Base-by-base conservation (phyloP, 2,888 invertebrate genomes). In the Eilema depressum region DNA sequence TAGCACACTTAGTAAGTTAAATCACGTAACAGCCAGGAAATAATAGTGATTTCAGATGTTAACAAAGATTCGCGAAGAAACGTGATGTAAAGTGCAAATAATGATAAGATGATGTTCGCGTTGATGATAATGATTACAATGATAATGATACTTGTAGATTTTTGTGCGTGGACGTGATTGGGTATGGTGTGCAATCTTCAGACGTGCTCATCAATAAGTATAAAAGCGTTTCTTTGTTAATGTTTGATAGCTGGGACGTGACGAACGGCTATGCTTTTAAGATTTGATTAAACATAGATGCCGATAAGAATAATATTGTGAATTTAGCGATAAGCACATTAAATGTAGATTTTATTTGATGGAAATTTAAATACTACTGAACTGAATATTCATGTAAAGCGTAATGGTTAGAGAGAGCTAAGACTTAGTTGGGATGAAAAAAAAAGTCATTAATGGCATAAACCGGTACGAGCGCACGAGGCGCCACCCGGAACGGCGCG, bases 401-500 rank as follows among this genome's bases (percentile, higher is more conserved):
- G 68, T 77, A 78, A 83, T 84, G 79, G 80, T 83, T 74, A 83
- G 87, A 88, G 88, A 89, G 87, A 90, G 85, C 80, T 74, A 83
- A 83, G 83, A 75, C 64, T 77, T 71, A 83, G 83, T 85, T 84
- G 81, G 77, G 87, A 85, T 87, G 83, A 87, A 92, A 88, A 92
- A n/a, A 88, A 90, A 88, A 89, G 89, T 88, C 82, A 91, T 93
- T 90, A 91, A 87, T 83, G 83, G 77, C 86, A 88, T 88, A 89
- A 91, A 92, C 88, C 88, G 89, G 90, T 90, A 91, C 86, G 85
- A 80, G 83, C 82, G 86, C 89, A 86, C 87, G 90, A 92, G 89
- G 93, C 93, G 93, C 93, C 94, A 92, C 91, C 93, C 94, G 94
- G 95, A 95, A 94, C 94, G 94, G 88, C 87, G 92, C 85, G 88